Conservation (phyloP, 2,888 invertebrate genomes). For the Parochlus steinenii region DNA sequence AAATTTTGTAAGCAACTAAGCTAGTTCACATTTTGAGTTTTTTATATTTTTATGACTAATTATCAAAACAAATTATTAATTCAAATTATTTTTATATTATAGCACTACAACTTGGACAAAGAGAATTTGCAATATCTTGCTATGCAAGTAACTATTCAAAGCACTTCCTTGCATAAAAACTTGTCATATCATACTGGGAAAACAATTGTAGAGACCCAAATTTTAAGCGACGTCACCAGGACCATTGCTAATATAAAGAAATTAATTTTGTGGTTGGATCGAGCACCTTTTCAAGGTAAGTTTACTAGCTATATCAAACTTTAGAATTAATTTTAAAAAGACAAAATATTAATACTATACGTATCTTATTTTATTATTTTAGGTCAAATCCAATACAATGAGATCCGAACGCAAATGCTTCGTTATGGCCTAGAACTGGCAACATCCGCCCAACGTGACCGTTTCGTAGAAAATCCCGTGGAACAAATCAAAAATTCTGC, state of each 20-base stretch:
- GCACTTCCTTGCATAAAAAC: slow-evolving; percentile 47
- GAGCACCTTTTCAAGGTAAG: slow-evolving; percentile 31
- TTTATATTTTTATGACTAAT: slow-evolving; percentile 4
- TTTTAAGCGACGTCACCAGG: slow-evolving; percentile 71
- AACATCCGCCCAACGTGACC: slow-evolving; percentile 76
- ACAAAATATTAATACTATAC: neutral
- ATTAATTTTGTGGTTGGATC: slow-evolving; percentile 80
- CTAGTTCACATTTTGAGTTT: neutral
- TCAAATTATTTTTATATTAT: slow-evolving; percentile 17
- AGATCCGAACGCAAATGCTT: slow-evolving; percentile 53
- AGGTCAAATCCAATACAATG: slow-evolving; percentile 49
- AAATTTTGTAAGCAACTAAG: slow-evolving; percentile 56
- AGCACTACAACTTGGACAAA: slow-evolving; percentile 82
- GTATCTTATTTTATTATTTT: slow-evolving; percentile 24
- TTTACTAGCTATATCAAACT: slow-evolving; percentile 13
- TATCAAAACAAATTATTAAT: slow-evolving; percentile 5
- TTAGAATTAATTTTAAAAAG: neutral
- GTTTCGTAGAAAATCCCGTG: slow-evolving; percentile 75
- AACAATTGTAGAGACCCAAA: slow-evolving; percentile 55
- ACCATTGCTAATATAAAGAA: slow-evolving; percentile 73
- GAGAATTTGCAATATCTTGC: slow-evolving; percentile 87
- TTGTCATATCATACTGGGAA: slow-evolving; percentile 37
- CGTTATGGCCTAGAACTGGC: slow-evolving; percentile 73
- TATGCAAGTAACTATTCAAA: slow-evolving; percentile 49
- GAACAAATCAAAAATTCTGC: slow-evolving; percentile 47